Conservation (phyloP, 2,888 invertebrate genomes). For the Hypolimnas misippus region DNA sequence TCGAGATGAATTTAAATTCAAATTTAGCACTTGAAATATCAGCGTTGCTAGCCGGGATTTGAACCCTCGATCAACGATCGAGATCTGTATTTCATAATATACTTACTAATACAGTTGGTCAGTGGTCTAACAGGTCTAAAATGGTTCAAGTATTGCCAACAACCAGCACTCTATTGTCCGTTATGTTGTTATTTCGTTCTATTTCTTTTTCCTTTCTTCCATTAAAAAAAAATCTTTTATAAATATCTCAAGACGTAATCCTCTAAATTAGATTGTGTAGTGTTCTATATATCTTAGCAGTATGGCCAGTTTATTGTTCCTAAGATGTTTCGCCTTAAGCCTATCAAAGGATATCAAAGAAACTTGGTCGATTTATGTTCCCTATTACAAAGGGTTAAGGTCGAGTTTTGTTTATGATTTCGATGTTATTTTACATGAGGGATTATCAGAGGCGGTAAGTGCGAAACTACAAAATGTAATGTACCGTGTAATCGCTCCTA, state of each 20-base stretch:
- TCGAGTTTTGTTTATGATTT: conserved; percentile 15
- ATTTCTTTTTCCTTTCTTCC: not conserved
- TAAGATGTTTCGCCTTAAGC: conserved; percentile 16
- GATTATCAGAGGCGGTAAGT: conserved; percentile 43
- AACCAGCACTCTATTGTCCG: no score
- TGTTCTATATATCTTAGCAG: conserved; percentile 3
- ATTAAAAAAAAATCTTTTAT: not conserved
- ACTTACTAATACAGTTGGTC: no score
- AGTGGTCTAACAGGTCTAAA: no score
- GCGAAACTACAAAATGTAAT: conserved; percentile 47
- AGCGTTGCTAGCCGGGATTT: no score
- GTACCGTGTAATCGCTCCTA: conserved; percentile 50
- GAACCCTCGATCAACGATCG: no score
- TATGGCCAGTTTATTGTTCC: conserved; percentile 7
- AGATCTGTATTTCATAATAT: no score
- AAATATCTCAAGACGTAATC: not conserved
- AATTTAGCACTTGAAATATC: no score
- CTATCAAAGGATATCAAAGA: conserved; percentile 8
- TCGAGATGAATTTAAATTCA: no score
- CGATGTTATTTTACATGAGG: conserved; percentile 33
- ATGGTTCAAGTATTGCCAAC: no score
- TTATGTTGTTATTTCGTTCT: no score
- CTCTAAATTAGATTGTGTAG: conserved; percentile 1
- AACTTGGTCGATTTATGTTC: not conserved
- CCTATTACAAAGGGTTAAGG: conserved; percentile 10